These are phyloP conservation scores for Oreotrochilus melanogaster DNA, from an alignment of 2,113 vertebrate genomes.

Conservation along the genomic window DNA sequence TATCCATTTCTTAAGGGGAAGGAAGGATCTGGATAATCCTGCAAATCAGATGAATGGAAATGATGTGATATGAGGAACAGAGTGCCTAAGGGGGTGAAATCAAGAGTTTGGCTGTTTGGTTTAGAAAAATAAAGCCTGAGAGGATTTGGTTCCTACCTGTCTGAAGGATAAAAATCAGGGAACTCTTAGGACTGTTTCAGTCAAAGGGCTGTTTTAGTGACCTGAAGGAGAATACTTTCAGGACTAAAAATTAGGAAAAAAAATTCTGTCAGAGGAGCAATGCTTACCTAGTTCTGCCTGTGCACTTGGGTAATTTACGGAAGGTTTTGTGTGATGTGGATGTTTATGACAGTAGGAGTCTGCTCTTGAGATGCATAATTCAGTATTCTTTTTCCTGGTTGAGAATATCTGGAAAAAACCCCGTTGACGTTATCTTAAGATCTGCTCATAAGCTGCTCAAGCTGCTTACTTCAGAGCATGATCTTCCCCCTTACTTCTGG, in stretches of 20 bases:
- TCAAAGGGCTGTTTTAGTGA: background rate
- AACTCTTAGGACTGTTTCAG: background rate
- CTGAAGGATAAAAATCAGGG: background rate
- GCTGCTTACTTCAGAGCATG: background rate
- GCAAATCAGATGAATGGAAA: background rate
- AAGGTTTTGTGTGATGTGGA: background rate
- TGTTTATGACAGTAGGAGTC: background rate
- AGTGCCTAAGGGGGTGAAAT: background rate
- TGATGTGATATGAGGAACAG: background rate
- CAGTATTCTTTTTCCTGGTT: background rate
- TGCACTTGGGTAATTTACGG: background rate
- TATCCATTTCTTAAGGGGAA: background rate
- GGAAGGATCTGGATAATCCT: background rate
- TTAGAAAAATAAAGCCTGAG: background rate
- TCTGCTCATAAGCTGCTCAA: background rate
- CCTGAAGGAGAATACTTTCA: background rate
- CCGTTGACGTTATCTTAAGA: accelerated
- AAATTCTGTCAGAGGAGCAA: background rate
- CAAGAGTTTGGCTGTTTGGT: background rate
- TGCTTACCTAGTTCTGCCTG: background rate
- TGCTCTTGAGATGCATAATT: background rate
- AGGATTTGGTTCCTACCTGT: background rate
- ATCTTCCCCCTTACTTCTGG: conserved; percentile 18
- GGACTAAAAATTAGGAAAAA: background rate
- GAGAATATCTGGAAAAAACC: background rate